Base-by-base conservation (phyloP, 2,113 vertebrate genomes). In the Puffinus mauretanicus region DNA sequence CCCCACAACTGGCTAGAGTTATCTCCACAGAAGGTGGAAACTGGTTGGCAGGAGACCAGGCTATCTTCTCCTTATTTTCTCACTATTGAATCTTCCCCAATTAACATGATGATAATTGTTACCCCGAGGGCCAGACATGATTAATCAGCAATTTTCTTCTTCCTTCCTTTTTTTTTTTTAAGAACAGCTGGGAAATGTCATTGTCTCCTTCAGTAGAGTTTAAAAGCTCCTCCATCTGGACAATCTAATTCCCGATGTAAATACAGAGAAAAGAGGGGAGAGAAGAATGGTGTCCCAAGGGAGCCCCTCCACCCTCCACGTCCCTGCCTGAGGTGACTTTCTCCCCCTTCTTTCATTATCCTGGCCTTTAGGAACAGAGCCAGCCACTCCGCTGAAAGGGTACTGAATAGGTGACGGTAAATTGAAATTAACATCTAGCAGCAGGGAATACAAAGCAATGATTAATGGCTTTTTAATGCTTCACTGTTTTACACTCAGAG, bases 361-460 rank as follows among this genome's bases (percentile, higher is more conserved):
- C 91, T 78, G 83, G 78, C 64, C 93, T 95, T 97, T 87, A 93
- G 82, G 96, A 98, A 76, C 58, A 66, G 65, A 96, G 96, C 96
- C 97, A 97, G 79, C 26, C 80, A 77, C 66, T 71, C 84, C 1
- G 4, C 87, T 62, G 86, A 92, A 96, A 88, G 79, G 82, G 73
- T 95, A 88, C 91, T 64, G 90, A 96, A 62, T 96, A 94, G 97
- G 92, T 94, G 84, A 88, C 12, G 49, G 88, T 76, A 97, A 97
- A 98, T 94, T 94, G 76, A 97, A 98, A 97, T 96, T 97, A 98
- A 94, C 96, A 90, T 82, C 86, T 80, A 86, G 88, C 92, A 90
- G 91, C 90, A 98, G 94, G 96, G 90, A 97, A 93, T 83, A 94
- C 92, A 78, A 94, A 95, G 94, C 30, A 58, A 81, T 97, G 97